Evolutionary conservation across 1,140 invertebrate species (phyloP), one percentile per base, ranked within the genome.

Genomic region (Whitmania pigra): DNA sequence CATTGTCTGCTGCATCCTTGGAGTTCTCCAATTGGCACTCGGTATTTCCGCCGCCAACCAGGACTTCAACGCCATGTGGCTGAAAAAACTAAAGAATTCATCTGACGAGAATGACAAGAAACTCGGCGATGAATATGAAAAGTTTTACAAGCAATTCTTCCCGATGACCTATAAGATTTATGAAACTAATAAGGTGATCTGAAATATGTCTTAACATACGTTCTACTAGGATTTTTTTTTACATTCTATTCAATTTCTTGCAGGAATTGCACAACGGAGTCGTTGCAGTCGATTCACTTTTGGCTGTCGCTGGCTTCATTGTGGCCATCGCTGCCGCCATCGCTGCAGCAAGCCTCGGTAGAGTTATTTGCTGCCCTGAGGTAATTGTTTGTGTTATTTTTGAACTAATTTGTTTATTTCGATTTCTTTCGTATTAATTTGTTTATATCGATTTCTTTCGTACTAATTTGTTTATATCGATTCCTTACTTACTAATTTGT

Each of bases 41-140:
- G 57, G 57, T 22, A 63, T 31, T 22, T 22, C 57, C 11, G 57
- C 57, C 22, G 57, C 57, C 57, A 63, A 63, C 20, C 57, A 63
- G 57, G 57, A 63, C 29, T 63, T 63, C 57, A 63, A 31, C 29
- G 57, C 57, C 57, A 63, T 63, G 57, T 25, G 29, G 57, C 18
- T 63, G 57, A 63, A 18, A 31, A 5, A 7, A 3, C 1, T 22
- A n/a, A 25, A 25, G 57, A 18, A 1, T 1, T 22, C 22, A 13
- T 0, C 11, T 15, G 22, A 63, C 11, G 57, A 63, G 11, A 11
- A 22, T 3, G 29, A 18, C 2, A 25, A 63, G 6, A 3, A 22
- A 63, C 9, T 25, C 22, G 7, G 0, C 11, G 6, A 63, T 0
- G 57, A 63, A 1, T 18, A 11, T 7, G 15, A 11, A 25, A 20